phyloP scores from a whole-genome alignment of 2,797 vertebrate species.

The Pseudochaenichthys georgianus region DNA sequence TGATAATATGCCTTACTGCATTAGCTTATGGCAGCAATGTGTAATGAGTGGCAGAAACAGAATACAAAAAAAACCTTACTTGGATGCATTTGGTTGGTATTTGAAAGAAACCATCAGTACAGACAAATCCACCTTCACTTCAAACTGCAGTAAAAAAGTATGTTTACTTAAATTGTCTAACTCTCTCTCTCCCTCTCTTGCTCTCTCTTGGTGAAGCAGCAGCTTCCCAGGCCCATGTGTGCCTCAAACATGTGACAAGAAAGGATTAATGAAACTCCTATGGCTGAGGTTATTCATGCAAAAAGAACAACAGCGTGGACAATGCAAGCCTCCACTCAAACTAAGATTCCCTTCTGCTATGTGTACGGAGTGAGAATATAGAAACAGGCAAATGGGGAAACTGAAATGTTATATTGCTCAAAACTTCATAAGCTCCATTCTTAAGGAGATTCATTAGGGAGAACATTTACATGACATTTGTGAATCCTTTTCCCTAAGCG shows the following conservation, averaged over 20 bases:
- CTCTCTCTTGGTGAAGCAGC: conserved; percentile 24
- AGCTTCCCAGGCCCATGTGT: conserved; percentile 56
- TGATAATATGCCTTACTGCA: not conserved
- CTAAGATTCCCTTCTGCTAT: conserved; percentile 48
- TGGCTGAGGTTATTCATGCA: conserved; percentile 77
- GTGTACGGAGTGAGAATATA: conserved; percentile 9
- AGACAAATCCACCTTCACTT: not conserved
- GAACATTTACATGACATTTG: not conserved
- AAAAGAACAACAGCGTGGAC: conserved; percentile 78
- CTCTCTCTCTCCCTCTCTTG: not conserved
- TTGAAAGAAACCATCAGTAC: not conserved
- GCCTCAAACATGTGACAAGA: conserved; percentile 77
- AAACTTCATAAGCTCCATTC: not conserved
- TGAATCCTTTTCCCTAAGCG: not conserved
- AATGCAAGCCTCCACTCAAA: conserved; percentile 52
- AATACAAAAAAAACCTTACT: not conserved
- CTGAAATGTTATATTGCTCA: not conserved
- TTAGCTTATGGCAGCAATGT: not conserved
- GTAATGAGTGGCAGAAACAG: not conserved
- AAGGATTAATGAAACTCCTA: conserved; percentile 77
- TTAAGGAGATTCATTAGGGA: not conserved
- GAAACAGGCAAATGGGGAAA: conserved; percentile 12
- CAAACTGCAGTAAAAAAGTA: conserved; percentile 1
- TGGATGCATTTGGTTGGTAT: not conserved
- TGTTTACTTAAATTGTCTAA: not conserved